These are phyloP conservation scores for Eulemur albifrons DNA, from an alignment of 2,797 vertebrate genomes.

Conservation along the genomic window DNA sequence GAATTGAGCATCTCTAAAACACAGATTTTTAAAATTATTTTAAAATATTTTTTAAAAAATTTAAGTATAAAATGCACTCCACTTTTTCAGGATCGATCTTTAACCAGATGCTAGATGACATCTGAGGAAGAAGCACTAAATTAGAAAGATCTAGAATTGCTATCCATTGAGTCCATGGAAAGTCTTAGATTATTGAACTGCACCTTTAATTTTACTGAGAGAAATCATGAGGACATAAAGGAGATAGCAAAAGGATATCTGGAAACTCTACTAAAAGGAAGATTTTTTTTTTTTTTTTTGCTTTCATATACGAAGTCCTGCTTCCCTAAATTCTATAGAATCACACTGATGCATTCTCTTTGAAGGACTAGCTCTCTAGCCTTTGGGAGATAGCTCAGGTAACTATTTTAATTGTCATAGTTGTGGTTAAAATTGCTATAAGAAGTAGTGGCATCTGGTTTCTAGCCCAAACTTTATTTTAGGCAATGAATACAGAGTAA, in stretches of 20 bases:
- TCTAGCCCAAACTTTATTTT: background rate
- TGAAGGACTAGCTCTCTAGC: background rate
- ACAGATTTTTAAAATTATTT: background rate
- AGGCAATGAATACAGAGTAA: constrained; percentile 1
- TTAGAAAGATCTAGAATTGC: background rate
- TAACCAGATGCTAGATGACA: background rate
- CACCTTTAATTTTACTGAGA: constrained; percentile 29
- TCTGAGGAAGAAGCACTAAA: background rate
- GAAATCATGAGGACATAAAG: background rate
- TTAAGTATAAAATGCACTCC: background rate
- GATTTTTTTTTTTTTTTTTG: background rate
- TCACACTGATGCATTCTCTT: background rate
- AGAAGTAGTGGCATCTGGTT: background rate
- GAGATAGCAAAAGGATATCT: background rate
- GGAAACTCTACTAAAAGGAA: background rate
- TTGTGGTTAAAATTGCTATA: background rate
- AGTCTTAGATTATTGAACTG: background rate
- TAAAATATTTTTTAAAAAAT: background rate
- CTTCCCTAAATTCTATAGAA: background rate
- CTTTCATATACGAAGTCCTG: background rate
- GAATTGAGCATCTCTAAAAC: background rate
- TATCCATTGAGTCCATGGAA: background rate
- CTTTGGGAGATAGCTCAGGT: background rate
- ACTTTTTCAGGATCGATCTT: background rate
- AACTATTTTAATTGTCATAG: background rate